Percentiles rank a stretch among this genome's conserved stretches.
phyloP scores from a whole-genome alignment of 1,140 invertebrate genomes.

The Anadara kagoshimensis region DNA sequence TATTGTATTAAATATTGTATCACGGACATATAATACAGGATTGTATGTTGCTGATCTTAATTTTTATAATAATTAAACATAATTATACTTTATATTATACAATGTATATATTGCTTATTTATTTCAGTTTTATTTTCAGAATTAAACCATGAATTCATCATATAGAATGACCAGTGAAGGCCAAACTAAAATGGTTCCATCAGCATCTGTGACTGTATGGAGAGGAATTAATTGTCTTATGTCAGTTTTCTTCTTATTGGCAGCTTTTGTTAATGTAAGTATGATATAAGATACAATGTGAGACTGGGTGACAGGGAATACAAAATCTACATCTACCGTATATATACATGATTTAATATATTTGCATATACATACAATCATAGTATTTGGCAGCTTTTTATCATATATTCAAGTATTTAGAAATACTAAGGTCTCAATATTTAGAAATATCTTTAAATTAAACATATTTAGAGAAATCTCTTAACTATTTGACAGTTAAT shows the following conservation, averaged over 20 bases:
- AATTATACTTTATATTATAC: no score
- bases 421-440: background rate
- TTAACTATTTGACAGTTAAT: no score
- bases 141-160: no score
- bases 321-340: background rate
- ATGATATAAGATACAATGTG: background rate
- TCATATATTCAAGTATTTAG: background rate
- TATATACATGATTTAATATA: background rate
- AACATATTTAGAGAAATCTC: no score
- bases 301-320: background rate
- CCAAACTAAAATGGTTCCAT: background rate
- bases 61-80: no score
- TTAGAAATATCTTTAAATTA: background rate
- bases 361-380: background rate
- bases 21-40: no score
- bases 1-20: no score
- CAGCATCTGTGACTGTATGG: conserved; percentile 40
- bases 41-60: no score
- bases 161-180: background rate
- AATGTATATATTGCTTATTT: no score
- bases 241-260: conserved; percentile 55
- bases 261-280: conserved; percentile 55
- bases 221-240: conserved; percentile 50
- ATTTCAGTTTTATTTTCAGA: no score
- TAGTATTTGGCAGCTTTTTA: background rate